Base-by-base conservation (phyloP, 2,113 vertebrate genomes). In the Oplegnathus fasciatus region DNA sequence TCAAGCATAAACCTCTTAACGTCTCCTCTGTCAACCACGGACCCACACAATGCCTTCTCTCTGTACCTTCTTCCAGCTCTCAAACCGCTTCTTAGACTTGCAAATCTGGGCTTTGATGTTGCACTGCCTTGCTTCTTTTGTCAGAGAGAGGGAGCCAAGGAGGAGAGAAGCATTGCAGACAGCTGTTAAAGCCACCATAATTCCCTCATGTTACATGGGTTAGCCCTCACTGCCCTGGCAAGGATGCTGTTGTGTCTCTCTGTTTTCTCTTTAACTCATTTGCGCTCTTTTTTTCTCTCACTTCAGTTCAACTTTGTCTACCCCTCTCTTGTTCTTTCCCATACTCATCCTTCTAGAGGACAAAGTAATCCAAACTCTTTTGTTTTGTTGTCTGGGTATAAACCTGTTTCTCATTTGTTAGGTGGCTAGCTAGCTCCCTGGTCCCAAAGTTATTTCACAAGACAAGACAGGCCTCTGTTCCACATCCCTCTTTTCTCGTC, bases 381-480 rank as follows among this genome's bases (percentile, higher is more conserved):
- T 84, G 72, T 92, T 92, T 91, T 89, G 85, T 86, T 94, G 89
- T 95, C 89, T 93, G 52, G 44, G 57, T 86, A 61, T 64, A 78
- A 92, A 93, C 75, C 92, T 95, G 94, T 75, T 95, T 94, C 85
- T 88, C 78, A 93, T 95, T 94, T 95, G 85, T 82, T 78, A 83
- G 82, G 89, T 92, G 86, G 88, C 84, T 75, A 82, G 78, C 88
- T 48, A 86, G 88, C 87, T 94, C 90, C 82, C 72, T 84, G 83
- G 80, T 88, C 86, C 58, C 83, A 78, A 42, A 86, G 88, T 86
- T 81, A 83, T 89, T 92, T 88, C 82, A 86, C 52, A 55, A 91
- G 92, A 93, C 88, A 88, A 88, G 83, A 84, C 75, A 77, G 72
- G 62, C 81, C 90, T 93, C 86, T 94, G 82, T 92, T 94, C 79